phyloP scores from a whole-genome alignment of 2,113 vertebrate genomes.

The Pelecanoides urinatrix region DNA sequence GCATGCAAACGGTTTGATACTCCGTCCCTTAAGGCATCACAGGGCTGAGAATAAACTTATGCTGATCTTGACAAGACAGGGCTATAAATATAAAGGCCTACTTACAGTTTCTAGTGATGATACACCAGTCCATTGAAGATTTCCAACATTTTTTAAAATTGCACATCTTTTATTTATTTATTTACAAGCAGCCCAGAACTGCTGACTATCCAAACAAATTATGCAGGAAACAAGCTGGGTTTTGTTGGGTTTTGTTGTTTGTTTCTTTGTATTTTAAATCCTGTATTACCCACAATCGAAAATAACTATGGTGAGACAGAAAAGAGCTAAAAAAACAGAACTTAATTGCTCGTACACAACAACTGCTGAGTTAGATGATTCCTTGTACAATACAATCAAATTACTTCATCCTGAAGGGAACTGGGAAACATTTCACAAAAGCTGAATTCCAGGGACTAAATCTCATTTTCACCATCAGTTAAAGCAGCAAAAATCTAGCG shows the following conservation, averaged over 20 bases:
- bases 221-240: neutral
- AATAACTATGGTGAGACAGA: neutral
- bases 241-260: neutral
- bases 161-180: neutral
- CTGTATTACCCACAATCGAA: neutral
- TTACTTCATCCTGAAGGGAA: constrained; percentile 1
- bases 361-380: neutral
- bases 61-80: neutral
- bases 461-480: neutral
- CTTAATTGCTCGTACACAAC: neutral
- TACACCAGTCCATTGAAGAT: neutral
- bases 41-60: neutral
- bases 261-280: neutral
- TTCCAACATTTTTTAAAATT: neutral
- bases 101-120: neutral
- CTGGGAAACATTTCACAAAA: neutral
- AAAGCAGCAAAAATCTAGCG: neutral
- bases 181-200: neutral
- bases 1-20: neutral
- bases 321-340: neutral
- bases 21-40: neutral
- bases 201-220: neutral
- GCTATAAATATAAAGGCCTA: neutral
- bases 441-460: neutral
- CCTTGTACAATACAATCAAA: neutral